Evolutionary conservation across 2,797 vertebrate species (phyloP).

Genomic region (Varecia variegata): DNA sequence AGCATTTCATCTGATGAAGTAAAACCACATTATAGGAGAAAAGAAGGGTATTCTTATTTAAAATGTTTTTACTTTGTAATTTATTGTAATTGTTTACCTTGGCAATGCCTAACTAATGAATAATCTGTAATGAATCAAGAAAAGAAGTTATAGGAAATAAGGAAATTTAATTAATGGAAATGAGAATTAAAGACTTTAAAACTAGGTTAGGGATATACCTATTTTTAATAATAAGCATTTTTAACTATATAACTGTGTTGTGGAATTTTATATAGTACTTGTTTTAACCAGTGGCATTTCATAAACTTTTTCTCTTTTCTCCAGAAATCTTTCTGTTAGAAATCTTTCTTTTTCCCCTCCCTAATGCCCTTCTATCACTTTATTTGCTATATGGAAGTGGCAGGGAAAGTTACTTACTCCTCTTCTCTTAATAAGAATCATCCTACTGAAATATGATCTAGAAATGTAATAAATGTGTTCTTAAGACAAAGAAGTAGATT

Average conservation of each 20-base stretch:
- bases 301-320: neutral
- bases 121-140: neutral
- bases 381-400: neutral
- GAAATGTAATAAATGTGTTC: neutral
- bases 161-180: neutral
- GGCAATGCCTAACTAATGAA: neutral
- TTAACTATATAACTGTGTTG: neutral
- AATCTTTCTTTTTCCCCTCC: neutral
- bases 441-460: neutral
- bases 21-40: conserved; percentile 86
- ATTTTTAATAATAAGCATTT: neutral
- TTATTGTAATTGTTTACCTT: neutral
- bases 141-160: neutral
- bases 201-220: neutral
- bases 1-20: conserved; percentile 79
- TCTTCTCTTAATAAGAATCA: neutral
- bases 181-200: neutral
- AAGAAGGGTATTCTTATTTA: conserved; percentile 87
- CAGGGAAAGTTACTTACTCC: neutral
- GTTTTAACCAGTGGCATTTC: conserved; percentile 30
- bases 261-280: neutral
- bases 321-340: neutral
- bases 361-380: neutral
- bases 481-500: neutral
- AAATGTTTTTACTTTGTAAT: conserved; percentile 28